Conservation (phyloP, 2,888 invertebrate species). For the Meiosimyza platycephala region DNA sequence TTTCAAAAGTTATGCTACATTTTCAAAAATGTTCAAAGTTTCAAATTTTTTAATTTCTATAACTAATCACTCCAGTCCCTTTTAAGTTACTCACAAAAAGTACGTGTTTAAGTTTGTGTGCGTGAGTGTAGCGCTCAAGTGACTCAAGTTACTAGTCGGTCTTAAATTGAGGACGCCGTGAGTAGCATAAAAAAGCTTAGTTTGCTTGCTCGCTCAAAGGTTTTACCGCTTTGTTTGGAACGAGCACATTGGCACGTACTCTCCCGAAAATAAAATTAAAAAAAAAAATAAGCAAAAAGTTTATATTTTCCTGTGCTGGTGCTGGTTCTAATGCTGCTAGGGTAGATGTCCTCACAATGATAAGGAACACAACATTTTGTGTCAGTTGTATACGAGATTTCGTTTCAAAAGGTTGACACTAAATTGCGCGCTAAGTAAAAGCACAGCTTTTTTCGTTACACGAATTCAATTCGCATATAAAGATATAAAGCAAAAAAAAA, state of each 20-base stretch:
- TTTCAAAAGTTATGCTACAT: too few species aligned
- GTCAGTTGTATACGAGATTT: slow-evolving; percentile 40
- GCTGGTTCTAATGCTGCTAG: slow-evolving; percentile 9
- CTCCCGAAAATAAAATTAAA: background rate
- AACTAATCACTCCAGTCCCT: too few species aligned
- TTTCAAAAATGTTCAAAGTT: too few species aligned
- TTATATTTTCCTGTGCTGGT: background rate
- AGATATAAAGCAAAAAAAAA: background rate
- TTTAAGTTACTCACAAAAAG: too few species aligned
- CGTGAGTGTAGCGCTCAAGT: background rate
- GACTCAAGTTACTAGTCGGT: too few species aligned
- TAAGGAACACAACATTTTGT: slow-evolving; percentile 24
- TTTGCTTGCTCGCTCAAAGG: slow-evolving; percentile 3
- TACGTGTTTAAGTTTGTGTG: slow-evolving; percentile 2
- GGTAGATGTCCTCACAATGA: slow-evolving; percentile 31
- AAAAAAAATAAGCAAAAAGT: slow-evolving; percentile 1
- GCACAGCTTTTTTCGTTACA: too few species aligned
- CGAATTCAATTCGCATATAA: too few species aligned
- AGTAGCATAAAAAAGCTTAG: too few species aligned
- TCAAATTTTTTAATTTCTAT: too few species aligned
- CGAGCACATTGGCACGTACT: background rate
- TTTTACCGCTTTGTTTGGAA: background rate
- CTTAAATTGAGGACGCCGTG: too few species aligned
- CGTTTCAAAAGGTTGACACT: slow-evolving; percentile 29
- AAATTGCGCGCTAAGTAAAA: slow-evolving; percentile 11